Conservation (phyloP, 2,797 vertebrate species). For the Eulemur coronatus region DNA sequence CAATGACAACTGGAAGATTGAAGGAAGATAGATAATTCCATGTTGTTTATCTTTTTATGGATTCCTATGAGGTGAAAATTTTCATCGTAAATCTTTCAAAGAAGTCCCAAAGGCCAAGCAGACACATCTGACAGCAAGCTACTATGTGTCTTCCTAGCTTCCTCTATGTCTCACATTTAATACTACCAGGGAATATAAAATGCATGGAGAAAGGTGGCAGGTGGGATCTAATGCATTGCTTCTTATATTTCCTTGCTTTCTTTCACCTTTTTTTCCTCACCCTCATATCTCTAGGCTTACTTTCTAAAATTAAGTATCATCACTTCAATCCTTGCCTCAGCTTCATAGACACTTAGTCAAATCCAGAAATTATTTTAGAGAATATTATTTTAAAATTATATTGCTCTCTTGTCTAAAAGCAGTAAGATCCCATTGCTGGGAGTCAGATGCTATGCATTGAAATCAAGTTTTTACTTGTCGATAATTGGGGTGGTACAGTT, state of each 20-base stretch:
- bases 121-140: background rate
- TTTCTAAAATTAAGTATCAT: conserved; percentile 1
- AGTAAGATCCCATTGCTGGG: background rate
- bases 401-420: background rate
- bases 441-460: background rate
- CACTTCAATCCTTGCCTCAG: background rate
- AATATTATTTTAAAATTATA: background rate
- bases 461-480: background rate
- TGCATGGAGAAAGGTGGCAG: background rate
- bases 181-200: background rate
- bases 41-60: background rate
- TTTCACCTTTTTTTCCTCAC: background rate
- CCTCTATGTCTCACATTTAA: background rate
- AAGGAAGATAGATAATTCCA: background rate
- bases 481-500: background rate
- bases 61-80: conserved; percentile 22
- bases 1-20: background rate
- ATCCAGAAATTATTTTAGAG: background rate
- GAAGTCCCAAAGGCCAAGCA: background rate
- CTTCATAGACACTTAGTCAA: background rate
- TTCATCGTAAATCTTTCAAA: background rate
- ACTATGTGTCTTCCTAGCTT: background rate
- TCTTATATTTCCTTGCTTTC: background rate
- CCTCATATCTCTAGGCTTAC: background rate
- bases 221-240: background rate